These are phyloP conservation scores for Metacarcinus magister DNA, from an alignment of 2,888 invertebrate genomes.

Conservation along the genomic window DNA sequence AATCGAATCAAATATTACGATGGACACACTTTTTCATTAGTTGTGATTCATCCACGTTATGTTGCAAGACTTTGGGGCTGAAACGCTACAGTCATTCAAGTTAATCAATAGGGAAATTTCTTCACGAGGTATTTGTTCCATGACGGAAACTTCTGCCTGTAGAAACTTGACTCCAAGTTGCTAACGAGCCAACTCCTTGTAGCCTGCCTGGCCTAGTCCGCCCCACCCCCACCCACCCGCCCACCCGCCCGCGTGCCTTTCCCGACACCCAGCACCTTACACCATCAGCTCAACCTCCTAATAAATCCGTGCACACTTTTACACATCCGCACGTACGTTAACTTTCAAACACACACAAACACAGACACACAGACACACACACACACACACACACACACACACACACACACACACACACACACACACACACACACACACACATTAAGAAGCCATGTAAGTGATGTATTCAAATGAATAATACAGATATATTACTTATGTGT, in stretches of 20 bases:
- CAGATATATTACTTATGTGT: no score
- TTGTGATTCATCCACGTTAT: not conserved
- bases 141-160: slow-evolving; percentile 27
- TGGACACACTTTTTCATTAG: not conserved
- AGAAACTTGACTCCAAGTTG: slow-evolving; percentile 43
- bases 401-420: not conserved
- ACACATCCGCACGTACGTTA: not conserved
- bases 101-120: slow-evolving; percentile 49
- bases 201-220: slow-evolving; percentile 13
- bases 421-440: slow-evolving; percentile 31
- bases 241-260: slow-evolving; percentile 16
- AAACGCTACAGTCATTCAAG: slow-evolving; percentile 18
- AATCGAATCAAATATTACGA: not conserved
- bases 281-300: not conserved
- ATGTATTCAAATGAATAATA: no score
- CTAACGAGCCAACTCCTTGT: slow-evolving; percentile 41
- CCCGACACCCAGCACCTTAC: not conserved
- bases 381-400: no score
- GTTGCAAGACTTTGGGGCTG: no score
- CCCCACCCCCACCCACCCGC: not conserved
- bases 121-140: slow-evolving; percentile 49
- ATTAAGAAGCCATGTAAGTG: no score
- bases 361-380: not conserved
- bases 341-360: not conserved
- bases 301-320: not conserved